Evolutionary conservation across 2,888 invertebrate genomes (phyloP), one percentile per base, ranked within the genome.

Genomic region (Acheta domesticus): DNA sequence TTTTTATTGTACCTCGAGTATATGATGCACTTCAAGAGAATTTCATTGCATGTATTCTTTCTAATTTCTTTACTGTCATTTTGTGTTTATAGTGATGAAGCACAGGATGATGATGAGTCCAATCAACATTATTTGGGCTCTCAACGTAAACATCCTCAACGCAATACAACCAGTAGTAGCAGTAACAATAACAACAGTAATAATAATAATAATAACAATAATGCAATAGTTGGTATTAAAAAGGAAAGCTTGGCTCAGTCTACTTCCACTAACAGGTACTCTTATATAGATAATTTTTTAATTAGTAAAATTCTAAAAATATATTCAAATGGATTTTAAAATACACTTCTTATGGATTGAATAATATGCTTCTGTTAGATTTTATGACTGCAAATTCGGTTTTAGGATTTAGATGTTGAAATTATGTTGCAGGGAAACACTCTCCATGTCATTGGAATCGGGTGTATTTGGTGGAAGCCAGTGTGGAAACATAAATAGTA

Each of bases 391-490:
- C 11, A 49, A n/a, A 23, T 21, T n/a, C n/a, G 8, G 16, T 49
- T 77, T 73, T 16, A 14, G 11, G 49, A 73, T 20, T 48, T 16
- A n/a, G n/a, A 21, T 19, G 19, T 48, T 77, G 21, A 21, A 12
- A 50, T 75, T 48, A 50, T 73, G 76, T 78, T 21, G 11, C 62
- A 81, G 81, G 79, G 81, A 81, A n/a, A 20, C 79, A 49, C 78
- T 80, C 62, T 80, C 79, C 23, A 78, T 81, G 77, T 81, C 81
- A 20, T 50, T 81, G 23, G 81, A 81, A 23, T 81, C 80, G 19
- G 77, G 78, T 48, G 75, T 14, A 62, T 62, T 62, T 62, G 62
- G 80, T 11, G 49, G 78, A 20, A 76, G 77, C 19, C 62, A 77
- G 49, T 77, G 78, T 21, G 80, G 80, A 36, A 78, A 81, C 20